A percentile compares a stretch with the other conserved stretches of the same genome.
These are phyloP conservation scores for Uria aalge DNA, from an alignment of 2,113 vertebrate species.

Conservation along the genomic window DNA sequence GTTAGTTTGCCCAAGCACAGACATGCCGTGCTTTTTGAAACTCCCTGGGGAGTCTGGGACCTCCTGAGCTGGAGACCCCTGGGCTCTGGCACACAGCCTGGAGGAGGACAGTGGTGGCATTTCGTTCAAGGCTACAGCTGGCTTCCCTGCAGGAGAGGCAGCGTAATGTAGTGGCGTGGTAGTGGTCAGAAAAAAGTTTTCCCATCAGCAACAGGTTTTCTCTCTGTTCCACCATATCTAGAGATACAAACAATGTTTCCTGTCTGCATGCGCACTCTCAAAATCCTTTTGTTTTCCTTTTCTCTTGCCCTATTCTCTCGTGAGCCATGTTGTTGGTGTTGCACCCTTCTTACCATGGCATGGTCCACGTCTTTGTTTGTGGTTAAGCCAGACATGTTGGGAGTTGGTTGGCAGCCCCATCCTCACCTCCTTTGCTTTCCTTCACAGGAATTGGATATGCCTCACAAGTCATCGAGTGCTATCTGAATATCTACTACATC, in stretches of 20 bases:
- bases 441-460: conserved; percentile 86
- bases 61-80: background rate
- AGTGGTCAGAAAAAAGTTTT: background rate
- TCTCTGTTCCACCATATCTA: background rate
- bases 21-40: background rate
- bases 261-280: background rate
- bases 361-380: background rate
- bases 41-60: background rate
- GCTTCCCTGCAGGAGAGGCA: background rate
- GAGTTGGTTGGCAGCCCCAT: background rate
- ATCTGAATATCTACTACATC: conserved; percentile 90
- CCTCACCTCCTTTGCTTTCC: background rate
- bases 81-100: background rate
- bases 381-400: background rate
- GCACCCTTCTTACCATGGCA: background rate
- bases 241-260: background rate
- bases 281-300: background rate
- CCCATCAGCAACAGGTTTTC: accelerated
- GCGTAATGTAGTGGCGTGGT: background rate
- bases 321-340: background rate
- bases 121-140: background rate
- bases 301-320: background rate
- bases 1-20: background rate
- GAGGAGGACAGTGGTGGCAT: background rate
- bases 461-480: conserved; percentile 83